phyloP scores from a whole-genome alignment of 2,888 invertebrate genomes.

The Microctonus hyperodae region DNA sequence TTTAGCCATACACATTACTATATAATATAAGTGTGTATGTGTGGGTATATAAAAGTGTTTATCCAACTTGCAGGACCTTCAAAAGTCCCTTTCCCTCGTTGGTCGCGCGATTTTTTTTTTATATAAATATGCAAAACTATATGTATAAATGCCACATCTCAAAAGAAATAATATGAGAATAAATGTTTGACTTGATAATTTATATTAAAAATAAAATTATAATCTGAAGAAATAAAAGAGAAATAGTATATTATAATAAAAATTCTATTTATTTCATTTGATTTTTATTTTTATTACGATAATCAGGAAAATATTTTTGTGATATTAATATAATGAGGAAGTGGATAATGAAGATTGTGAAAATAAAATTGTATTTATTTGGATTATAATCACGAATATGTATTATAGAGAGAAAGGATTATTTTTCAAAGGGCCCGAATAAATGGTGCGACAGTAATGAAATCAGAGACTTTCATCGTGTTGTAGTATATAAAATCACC shows the following conservation, averaged over 20 bases:
- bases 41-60: not conserved
- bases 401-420: slow-evolving; percentile 24
- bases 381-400: slow-evolving; percentile 4
- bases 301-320: too few species aligned
- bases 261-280: not conserved
- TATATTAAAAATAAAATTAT: too few species aligned
- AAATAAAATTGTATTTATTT: too few species aligned
- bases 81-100: not conserved
- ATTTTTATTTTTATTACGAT: not conserved
- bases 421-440: slow-evolving; percentile 37
- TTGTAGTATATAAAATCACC: not conserved
- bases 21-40: not conserved
- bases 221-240: too few species aligned
- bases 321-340: too few species aligned
- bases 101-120: not conserved
- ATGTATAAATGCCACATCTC: too few species aligned
- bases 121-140: too few species aligned
- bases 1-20: slow-evolving; percentile 7
- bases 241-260: too few species aligned
- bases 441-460: slow-evolving; percentile 29
- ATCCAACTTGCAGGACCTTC: not conserved
- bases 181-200: too few species aligned
- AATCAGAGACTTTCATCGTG: slow-evolving; percentile 36
- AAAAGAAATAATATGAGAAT: too few species aligned
- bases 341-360: too few species aligned